These are phyloP conservation scores for Mustela lutreola DNA, from an alignment of 2,113 vertebrate genomes.

Conservation along the genomic window DNA sequence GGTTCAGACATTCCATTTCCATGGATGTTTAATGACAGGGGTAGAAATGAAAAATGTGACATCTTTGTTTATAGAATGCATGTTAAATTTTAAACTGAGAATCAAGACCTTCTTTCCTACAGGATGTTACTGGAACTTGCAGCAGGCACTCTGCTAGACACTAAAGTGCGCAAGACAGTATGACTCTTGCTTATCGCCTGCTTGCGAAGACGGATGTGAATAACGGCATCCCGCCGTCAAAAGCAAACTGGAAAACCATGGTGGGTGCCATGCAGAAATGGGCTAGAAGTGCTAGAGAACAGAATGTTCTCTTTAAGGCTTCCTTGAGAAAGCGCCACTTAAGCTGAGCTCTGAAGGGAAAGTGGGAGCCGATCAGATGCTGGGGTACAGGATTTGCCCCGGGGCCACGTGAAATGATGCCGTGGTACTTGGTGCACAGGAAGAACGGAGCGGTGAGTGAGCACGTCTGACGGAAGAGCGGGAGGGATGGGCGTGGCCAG, in stretches of 20 bases:
- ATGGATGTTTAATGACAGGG: not conserved
- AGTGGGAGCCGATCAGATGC: not conserved
- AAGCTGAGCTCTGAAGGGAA: not conserved
- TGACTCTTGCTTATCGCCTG: not conserved
- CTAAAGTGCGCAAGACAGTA: not conserved
- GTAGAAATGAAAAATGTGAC: not conserved
- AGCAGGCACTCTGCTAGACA: not conserved
- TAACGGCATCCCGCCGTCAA: not conserved
- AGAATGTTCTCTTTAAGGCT: too few relatives aligned
- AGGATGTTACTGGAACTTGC: not conserved
- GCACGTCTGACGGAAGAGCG: not conserved
- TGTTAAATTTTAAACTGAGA: conserved; percentile 18
- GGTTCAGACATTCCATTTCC: not conserved
- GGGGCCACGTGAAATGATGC: not conserved
- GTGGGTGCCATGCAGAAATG: not conserved
- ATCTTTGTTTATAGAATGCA: not conserved
- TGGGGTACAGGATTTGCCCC: not conserved
- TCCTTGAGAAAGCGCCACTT: not conserved
- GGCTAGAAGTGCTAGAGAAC: not conserved
- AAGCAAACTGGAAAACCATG: not conserved
- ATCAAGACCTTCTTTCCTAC: not conserved
- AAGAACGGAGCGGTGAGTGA: not conserved
- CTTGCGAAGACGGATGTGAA: not conserved
- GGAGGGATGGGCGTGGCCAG: not conserved
- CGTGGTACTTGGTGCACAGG: accelerated